Percentiles rank a stretch among this genome's conserved stretches.
phyloP scores from a whole-genome alignment of 2,888 invertebrate genomes.

The Acrobasis consociella region DNA sequence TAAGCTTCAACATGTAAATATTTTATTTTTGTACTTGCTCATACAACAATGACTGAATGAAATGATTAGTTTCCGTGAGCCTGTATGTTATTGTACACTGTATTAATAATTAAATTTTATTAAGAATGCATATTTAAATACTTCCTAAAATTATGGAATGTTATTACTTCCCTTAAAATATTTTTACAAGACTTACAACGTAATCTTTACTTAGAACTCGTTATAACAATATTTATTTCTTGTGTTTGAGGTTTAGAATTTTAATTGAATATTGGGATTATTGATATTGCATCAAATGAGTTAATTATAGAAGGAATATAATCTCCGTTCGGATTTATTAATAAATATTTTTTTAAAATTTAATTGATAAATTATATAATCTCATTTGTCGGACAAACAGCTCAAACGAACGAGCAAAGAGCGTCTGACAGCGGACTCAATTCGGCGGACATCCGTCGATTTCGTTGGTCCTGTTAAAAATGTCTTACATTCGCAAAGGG shows the following conservation, averaged over 20 bases:
- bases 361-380: no score
- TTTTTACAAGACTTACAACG: background rate
- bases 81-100: background rate
- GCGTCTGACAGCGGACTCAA: background rate
- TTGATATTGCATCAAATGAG: no score
- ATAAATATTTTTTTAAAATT: no score
- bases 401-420: background rate
- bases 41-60: no score
- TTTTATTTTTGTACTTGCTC: no score
- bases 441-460: conserved; percentile 11
- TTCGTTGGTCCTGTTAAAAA: conserved; percentile 8
- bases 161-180: conserved; percentile 13
- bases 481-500: background rate
- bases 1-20: background rate
- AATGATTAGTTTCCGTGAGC: background rate
- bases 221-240: background rate
- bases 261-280: no score
- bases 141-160: conserved; percentile 14
- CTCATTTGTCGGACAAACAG: no score
- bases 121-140: background rate
- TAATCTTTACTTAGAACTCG: no score
- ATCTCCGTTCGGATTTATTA: no score
- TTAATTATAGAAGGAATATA: no score
- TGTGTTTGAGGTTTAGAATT: no score
- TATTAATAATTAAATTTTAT: background rate